Conservation (phyloP, 2,888 invertebrate genomes). For the Leptopilina myrica region DNA sequence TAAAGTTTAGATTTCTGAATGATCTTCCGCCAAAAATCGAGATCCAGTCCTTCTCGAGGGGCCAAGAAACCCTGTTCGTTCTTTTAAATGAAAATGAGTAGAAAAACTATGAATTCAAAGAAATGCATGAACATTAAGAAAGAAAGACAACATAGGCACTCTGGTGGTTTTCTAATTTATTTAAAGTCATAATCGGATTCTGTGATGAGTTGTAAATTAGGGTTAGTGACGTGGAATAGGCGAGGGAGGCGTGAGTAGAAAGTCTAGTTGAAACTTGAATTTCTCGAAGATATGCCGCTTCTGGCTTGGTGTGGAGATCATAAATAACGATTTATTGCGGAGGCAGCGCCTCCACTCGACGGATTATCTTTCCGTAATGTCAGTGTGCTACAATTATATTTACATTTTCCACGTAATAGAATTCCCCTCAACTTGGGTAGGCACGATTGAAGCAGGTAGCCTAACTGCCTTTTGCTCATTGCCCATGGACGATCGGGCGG, state of each 20-base stretch:
- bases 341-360: slow-evolving; percentile 71
- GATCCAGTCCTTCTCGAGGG: slow-evolving; percentile 9
- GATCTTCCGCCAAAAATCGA: slow-evolving; percentile 49
- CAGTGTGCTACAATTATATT: slow-evolving; percentile 73
- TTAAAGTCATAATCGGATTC: slow-evolving; percentile 22
- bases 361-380: slow-evolving; percentile 75
- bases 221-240: slow-evolving; percentile 21
- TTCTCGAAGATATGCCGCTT: slow-evolving; percentile 54
- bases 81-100: slow-evolving; percentile 10
- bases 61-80: no score
- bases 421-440: slow-evolving; percentile 54
- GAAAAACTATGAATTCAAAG: neutral
- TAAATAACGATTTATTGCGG: slow-evolving; percentile 75
- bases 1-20: slow-evolving; percentile 65
- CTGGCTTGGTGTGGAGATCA: slow-evolving; percentile 65
- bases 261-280: slow-evolving; percentile 56
- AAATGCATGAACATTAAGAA: neutral
- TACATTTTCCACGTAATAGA: slow-evolving; percentile 70
- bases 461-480: slow-evolving; percentile 38
- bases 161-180: slow-evolving; percentile 17
- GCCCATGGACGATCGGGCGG: slow-evolving; percentile 39
- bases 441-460: slow-evolving; percentile 40
- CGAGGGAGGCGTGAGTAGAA: slow-evolving; percentile 38
- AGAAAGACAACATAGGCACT: neutral
- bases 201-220: slow-evolving; percentile 31